Base-by-base conservation (phyloP, 1,140 invertebrate genomes). In the Colletes latitarsis region DNA sequence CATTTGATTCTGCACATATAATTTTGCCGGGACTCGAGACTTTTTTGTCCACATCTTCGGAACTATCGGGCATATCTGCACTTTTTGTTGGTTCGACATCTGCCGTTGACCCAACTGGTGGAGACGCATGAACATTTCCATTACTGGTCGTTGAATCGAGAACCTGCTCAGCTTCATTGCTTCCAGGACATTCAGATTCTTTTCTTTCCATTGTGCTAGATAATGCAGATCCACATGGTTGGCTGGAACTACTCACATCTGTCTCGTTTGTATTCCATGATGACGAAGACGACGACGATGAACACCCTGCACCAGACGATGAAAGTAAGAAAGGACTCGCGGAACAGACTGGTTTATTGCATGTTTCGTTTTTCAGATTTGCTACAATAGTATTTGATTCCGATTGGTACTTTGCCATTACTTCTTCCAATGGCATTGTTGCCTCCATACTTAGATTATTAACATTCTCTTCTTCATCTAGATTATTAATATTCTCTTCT, bases 371-470 rank as follows among this genome's bases (percentile, higher is more conserved):
- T 52, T 90, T 89, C 19, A 82, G 14, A 4, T 76, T 77, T 58
- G 87, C 91, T 70, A 87, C 21, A 30, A 68, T 60, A 77, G 85
- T 88, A 80, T 86, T 89, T 52, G 58, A 58, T 43, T 88, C 86
- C 43, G 88, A 74, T 19, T 87, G 87, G 88, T 96, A 97, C 83
- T 95, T 95, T 19, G 95, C 95, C 82, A 97, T 95, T 5, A 97
- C 93, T 88, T 96, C 94, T 80, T 97, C 96, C 62, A 98, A 92
- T 41, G 98, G 97, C 95, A 98, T 97, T 63, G 94, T 93, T 17
- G 97, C 97, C 90, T 98, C 98, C 93, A 97, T 95, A 88, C 95
- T 95, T 58, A 98, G 92, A 91, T 96, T 95, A 79, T 94, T 94
- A 21, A 97, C 95, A 93, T 96, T 96, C 88, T 97, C 96, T 91